Evolutionary conservation across 2,888 invertebrate genomes (phyloP).

Genomic region (Pristionchus mayeri): DNA sequence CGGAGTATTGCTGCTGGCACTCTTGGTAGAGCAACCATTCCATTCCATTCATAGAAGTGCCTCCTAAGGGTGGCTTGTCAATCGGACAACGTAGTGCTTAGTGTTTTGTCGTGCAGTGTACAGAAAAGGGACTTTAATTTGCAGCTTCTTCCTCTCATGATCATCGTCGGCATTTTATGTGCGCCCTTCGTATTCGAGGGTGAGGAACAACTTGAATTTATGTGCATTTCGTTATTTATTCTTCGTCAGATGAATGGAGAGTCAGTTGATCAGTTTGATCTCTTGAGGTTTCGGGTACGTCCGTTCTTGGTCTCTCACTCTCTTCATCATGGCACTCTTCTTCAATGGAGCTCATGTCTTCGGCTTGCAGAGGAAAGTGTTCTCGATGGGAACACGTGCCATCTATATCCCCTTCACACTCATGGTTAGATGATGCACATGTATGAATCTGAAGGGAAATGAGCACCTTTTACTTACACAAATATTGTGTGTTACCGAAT

Average conservation of each 20-base stretch:
- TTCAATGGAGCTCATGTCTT: conserved; percentile 37
- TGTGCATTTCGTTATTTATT: background rate
- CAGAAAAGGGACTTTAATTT: background rate
- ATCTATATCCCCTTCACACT: conserved; percentile 44
- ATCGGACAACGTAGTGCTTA: too few species aligned
- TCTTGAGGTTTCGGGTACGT: conserved; percentile 27
- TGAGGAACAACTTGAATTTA: background rate
- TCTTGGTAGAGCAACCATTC: too few species aligned
- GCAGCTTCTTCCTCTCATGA: conserved; percentile 26
- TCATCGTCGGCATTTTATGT: conserved; percentile 12
- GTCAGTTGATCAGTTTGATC: too few species aligned
- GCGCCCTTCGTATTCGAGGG: conserved; percentile 46
- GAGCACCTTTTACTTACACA: background rate
- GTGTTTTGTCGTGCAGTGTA: too few species aligned
- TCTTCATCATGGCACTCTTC: conserved; percentile 36
- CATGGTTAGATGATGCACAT: conserved; percentile 2
- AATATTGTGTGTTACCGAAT: too few species aligned
- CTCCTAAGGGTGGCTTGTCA: too few species aligned
- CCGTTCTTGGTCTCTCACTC: conserved; percentile 38
- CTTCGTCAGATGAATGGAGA: too few species aligned
- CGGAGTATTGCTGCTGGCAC: conserved; percentile 60
- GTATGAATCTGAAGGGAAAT: background rate
- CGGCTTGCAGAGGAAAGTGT: conserved; percentile 22
- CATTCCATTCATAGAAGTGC: too few species aligned
- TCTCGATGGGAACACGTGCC: conserved; percentile 7